Percentiles rank a stretch among this genome's conserved stretches.
phyloP scores from a whole-genome alignment of 2,113 vertebrate species.

The Grus americana region DNA sequence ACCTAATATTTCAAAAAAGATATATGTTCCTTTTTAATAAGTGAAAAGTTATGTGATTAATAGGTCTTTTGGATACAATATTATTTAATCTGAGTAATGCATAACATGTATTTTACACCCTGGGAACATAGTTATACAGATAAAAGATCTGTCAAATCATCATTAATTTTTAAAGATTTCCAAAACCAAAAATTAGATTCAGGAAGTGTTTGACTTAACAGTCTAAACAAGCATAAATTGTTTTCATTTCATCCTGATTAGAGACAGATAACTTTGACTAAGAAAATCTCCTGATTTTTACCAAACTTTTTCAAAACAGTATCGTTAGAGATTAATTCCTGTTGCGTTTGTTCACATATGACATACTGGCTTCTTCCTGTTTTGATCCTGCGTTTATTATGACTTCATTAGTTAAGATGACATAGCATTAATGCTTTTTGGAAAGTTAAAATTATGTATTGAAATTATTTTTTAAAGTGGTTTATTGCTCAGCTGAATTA shows the following conservation, averaged over 20 bases:
- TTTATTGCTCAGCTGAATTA: neutral
- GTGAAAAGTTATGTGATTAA: neutral
- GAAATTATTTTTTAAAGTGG: neutral
- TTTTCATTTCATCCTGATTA: neutral
- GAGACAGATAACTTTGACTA: neutral
- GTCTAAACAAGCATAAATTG: neutral
- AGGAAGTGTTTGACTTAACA: neutral
- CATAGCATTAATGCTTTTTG: neutral
- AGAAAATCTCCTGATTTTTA: neutral
- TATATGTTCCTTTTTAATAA: neutral
- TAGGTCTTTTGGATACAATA: neutral
- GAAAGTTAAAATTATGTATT: neutral
- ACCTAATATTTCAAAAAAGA: neutral
- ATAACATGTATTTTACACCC: neutral
- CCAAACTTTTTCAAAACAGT: fast-evolving
- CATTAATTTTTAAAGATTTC: neutral
- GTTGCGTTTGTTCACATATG: neutral
- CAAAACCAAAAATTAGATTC: neutral
- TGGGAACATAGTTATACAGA: neutral
- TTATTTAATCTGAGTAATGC: neutral
- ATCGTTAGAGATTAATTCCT: neutral
- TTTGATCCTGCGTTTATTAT: neutral
- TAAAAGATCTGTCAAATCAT: neutral
- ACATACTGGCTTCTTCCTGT: neutral
- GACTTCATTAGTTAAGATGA: neutral